A percentile compares a stretch with the other conserved stretches of the same genome.
These are phyloP conservation scores for Eurytoma adleriae DNA, from an alignment of 2,888 invertebrate species.

Conservation along the genomic window DNA sequence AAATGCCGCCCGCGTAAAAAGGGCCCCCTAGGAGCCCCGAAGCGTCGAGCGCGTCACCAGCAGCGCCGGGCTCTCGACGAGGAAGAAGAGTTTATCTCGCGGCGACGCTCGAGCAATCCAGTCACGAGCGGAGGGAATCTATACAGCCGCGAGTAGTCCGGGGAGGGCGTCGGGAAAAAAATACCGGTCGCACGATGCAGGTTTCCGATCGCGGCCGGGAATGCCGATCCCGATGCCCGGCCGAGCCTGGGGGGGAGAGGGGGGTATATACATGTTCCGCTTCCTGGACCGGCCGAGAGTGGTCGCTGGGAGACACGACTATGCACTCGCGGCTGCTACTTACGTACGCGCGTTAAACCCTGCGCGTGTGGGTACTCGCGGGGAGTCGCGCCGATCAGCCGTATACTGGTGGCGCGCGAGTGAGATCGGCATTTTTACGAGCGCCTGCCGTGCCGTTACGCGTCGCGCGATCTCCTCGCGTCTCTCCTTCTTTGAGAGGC, in stretches of 20 bases:
- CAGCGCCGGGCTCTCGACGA: background rate
- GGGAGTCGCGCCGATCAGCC: background rate
- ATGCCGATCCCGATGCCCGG: slow-evolving; percentile 3
- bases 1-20: background rate
- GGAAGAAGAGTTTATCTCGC: slow-evolving; percentile 47
- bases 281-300: slow-evolving; percentile 3
- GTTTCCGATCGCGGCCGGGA: slow-evolving; percentile 48
- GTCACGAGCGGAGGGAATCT: slow-evolving; percentile 43
- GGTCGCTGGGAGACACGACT: slow-evolving; percentile 14
- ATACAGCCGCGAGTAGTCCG: background rate
- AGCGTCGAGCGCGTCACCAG: background rate
- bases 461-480: too few relatives aligned
- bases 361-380: background rate
- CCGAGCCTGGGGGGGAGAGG: background rate
- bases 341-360: background rate
- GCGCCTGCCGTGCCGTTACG: too few relatives aligned
- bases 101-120: slow-evolving; percentile 28
- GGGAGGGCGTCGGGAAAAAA: slow-evolving; percentile 41
- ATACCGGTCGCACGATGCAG: slow-evolving; percentile 52
- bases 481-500: too few relatives aligned
- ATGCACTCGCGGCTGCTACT: slow-evolving; percentile 6
- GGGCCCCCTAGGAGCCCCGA: background rate
- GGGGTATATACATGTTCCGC: background rate
- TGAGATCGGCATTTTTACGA: background rate
- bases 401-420: background rate